Conservation (phyloP, 2,113 vertebrate species). For the Hippocampus abdominalis region DNA sequence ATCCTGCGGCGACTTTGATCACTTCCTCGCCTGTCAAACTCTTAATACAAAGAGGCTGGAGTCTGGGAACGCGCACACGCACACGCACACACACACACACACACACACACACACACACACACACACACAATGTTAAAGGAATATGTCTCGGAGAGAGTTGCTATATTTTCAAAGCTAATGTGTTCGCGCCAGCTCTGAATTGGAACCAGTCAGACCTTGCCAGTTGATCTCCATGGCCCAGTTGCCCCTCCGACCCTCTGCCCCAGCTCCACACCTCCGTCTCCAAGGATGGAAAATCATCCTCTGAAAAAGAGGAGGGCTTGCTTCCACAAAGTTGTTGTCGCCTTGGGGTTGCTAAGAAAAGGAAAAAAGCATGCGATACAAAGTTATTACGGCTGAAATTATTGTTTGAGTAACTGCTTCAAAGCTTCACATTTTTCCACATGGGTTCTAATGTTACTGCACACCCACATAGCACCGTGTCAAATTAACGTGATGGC, state of each 20-base stretch:
- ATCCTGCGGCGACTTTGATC: conserved; percentile 85
- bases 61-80: conserved; percentile 65
- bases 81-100: conserved; percentile 7
- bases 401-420: neutral
- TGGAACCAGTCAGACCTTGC: conserved; percentile 76
- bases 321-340: conserved; percentile 56
- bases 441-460: neutral
- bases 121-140: conserved; percentile 4
- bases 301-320: conserved; percentile 72
- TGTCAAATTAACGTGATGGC: too few relatives aligned
- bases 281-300: conserved; percentile 81
- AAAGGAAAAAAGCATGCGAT: neutral
- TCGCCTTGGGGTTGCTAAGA: conserved; percentile 73
- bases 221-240: conserved; percentile 91
- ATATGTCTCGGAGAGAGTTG: neutral
- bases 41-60: conserved; percentile 92
- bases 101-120: conserved; percentile 2
- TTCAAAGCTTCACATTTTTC: neutral
- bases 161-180: neutral
- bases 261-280: conserved; percentile 99
- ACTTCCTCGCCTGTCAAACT: conserved; percentile 88
- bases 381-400: neutral
- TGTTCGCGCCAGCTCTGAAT: neutral
- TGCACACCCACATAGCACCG: too few relatives aligned
- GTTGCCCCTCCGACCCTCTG: conserved; percentile 90